Evolutionary conservation across 2,888 invertebrate genomes (phyloP), one percentile per base, ranked within the genome.

Genomic region (Cryptus armator): DNA sequence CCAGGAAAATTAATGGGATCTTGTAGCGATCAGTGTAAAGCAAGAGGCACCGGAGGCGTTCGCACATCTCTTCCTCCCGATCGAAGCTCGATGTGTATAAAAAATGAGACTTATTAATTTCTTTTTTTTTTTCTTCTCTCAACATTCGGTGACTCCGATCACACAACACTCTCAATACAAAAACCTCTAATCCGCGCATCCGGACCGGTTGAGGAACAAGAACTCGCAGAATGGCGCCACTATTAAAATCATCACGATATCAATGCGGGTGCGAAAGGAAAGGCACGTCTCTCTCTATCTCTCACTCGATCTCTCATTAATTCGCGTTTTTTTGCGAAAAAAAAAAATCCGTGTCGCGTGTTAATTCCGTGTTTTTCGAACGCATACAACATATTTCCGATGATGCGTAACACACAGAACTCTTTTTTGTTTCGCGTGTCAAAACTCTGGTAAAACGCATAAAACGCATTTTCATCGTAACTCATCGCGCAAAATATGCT

Each of bases 251-350:
- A 70, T 81, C 64, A 84, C 68, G 84, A 67, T 48, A 71, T 19
- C 56, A 72, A 51, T 83, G 76, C 83, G 83, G 82, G 82, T 86
- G 86, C 82, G 78, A 87, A 87, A 86, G 80, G 80, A 86, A 87
- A 87, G 87, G 85, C 87, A 87, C 87, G 77, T 86, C 83, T 85
- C 81, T 76, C 67, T 76, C 12, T 77, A 48, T 29, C 16, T 24
- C 56, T 71, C 16, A 29, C 46, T 24, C 66, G 37, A 37, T 70
- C 56, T 56, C 24, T 56, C 24, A 24, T 56, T 3, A 10, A 4
- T 19, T 56, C 56, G 24, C 3, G 10, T 19, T 24, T 19, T 19
- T 24, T 19, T 19, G 14, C 46, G 46, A 14, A 56, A 2, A 56
- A 56, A 56, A 56, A 56, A 24, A 56, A 56, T 24, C 2, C 24